A percentile compares a stretch with the other conserved stretches of the same genome.
Conservation (phyloP, 2,888 invertebrate genomes). For the Yponomeuta malinellus region DNA sequence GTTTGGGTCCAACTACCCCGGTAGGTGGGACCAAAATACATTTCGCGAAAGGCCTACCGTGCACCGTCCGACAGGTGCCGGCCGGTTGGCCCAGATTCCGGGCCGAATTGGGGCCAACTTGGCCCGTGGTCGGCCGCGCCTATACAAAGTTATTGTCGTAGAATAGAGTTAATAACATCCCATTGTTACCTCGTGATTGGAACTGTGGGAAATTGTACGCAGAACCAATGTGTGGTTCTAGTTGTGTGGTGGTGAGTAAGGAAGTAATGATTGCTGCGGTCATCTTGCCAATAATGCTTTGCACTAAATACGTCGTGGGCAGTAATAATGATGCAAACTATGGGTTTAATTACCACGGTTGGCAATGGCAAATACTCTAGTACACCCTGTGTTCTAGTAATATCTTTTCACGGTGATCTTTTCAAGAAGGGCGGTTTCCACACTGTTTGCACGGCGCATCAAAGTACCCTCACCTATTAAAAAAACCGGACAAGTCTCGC, state of each 20-base stretch:
- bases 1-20: neutral
- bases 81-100: conserved; percentile 7
- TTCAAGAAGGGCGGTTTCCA: too few relatives aligned
- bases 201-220: neutral
- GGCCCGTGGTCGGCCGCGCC: conserved; percentile 11
- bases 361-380: too few relatives aligned
- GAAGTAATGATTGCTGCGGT: too few relatives aligned
- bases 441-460: too few relatives aligned
- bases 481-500: too few relatives aligned
- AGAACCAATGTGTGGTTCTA: neutral
- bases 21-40: neutral
- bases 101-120: conserved; percentile 3
- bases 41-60: neutral
- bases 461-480: too few relatives aligned
- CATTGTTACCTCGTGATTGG: neutral
- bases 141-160: neutral
- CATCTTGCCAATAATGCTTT: too few relatives aligned
- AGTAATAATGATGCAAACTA: too few relatives aligned
- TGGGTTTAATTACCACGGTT: too few relatives aligned
- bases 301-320: too few relatives aligned
- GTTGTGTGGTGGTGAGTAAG: neutral
- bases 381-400: too few relatives aligned
- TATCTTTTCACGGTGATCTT: too few relatives aligned
- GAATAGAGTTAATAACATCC: neutral
- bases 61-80: conserved; percentile 1